Conservation (phyloP, 2,797 vertebrate species). For the Argyrosomus regius region DNA sequence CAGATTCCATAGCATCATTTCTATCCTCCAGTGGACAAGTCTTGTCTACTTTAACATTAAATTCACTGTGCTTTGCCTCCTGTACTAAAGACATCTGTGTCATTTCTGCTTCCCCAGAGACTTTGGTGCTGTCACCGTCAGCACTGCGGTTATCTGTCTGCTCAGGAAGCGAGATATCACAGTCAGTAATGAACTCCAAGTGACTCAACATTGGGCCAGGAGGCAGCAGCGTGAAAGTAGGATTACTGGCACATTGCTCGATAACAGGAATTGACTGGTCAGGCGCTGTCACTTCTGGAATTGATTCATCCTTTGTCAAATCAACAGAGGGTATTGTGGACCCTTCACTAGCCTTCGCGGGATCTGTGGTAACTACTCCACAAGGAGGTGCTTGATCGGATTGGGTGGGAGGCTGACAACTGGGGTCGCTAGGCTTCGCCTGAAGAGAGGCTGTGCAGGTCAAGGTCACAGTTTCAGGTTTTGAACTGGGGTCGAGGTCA, state of each 20-base stretch:
- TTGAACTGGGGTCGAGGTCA: constrained; percentile 32
- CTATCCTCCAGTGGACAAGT: constrained; percentile 14
- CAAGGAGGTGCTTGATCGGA: constrained; percentile 41
- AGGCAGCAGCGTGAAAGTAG: constrained; percentile 60
- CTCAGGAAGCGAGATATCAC: constrained; percentile 69
- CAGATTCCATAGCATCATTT: constrained; percentile 23
- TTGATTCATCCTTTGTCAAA: constrained; percentile 48
- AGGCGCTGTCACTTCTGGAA: constrained; percentile 47
- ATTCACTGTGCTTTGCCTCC: constrained; percentile 21
- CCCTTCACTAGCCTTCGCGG: constrained; percentile 9
- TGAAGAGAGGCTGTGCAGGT: constrained; percentile 42
- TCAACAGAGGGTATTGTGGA: constrained; percentile 20
- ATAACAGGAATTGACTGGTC: constrained; percentile 53
- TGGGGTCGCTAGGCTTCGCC: constrained; percentile 37
- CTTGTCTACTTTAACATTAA: constrained; percentile 28
- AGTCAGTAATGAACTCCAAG: constrained; percentile 77
- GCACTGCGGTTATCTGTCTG: constrained; percentile 38
- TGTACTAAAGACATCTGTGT: constrained; percentile 38
- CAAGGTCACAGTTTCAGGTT: constrained; percentile 40
- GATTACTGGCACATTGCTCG: constrained; percentile 52
- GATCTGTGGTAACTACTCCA: constrained; percentile 34
- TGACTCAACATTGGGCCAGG: constrained; percentile 84
- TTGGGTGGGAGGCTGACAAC: constrained; percentile 42
- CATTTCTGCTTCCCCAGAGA: constrained; percentile 52
- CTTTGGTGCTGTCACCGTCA: constrained; percentile 39